Evolutionary conservation across 2,113 vertebrate species (phyloP).

Genomic region (Toxostoma redivivum): DNA sequence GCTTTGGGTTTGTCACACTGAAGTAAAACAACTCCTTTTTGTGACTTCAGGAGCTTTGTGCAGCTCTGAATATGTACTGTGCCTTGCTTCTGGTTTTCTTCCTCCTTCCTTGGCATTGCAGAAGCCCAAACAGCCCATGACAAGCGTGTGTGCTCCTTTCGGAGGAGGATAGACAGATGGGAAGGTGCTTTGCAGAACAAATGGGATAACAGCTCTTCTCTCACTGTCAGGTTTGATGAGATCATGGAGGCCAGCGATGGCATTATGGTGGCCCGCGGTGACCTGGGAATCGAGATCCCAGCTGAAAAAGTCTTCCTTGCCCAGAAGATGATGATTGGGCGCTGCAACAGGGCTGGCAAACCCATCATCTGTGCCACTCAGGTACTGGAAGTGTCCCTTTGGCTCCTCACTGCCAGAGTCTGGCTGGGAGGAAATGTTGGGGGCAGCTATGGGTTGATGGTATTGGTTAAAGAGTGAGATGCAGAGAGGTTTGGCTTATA

Average conservation of each 20-base stretch:
- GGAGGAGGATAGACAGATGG: not conserved
- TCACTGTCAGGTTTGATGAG: constrained; percentile 87
- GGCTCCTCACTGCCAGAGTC: accelerated
- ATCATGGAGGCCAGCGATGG: constrained; percentile 97
- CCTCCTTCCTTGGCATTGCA: not conserved
- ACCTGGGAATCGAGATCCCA: constrained; percentile 96
- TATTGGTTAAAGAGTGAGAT: accelerated
- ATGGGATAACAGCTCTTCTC: not conserved
- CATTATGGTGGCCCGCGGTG: constrained; percentile 98
- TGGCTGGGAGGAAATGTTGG: accelerated
- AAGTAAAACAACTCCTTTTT: not conserved
- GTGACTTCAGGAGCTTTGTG: not conserved
- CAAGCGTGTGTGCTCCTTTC: not conserved
- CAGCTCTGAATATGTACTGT: not conserved
- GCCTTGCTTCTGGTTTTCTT: not conserved
- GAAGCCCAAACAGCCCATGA: not conserved
- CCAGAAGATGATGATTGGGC: constrained; percentile 99
- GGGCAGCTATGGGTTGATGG: not conserved
- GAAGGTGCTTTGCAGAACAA: not conserved
- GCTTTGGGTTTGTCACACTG: not conserved
- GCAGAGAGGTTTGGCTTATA: not conserved
- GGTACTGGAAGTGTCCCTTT: constrained; percentile 27
- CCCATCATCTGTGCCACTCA: constrained; percentile 96
- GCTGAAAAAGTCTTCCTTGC: constrained; percentile 97
- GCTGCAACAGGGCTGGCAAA: constrained; percentile 92